phyloP scores from a whole-genome alignment of 2,888 invertebrate species.

The Aphodius granarius region DNA sequence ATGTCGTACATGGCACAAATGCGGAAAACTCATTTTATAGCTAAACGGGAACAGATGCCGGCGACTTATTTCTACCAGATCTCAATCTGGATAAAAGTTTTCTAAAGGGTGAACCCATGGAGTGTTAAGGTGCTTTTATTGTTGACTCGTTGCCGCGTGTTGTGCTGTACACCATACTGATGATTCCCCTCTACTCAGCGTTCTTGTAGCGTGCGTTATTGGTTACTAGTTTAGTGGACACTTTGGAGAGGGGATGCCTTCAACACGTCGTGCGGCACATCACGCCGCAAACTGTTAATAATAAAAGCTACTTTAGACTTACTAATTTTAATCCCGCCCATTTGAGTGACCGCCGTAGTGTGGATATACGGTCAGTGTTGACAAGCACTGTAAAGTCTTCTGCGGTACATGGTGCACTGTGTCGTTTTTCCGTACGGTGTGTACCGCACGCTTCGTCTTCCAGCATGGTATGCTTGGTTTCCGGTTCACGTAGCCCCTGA shows the following conservation, averaged over 20 bases:
- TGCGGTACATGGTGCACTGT: slow-evolving; percentile 4
- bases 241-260: too few relatives aligned
- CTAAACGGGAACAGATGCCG: background rate
- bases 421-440: background rate
- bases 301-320: slow-evolving; percentile 38
- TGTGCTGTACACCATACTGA: too few relatives aligned
- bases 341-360: slow-evolving; percentile 58
- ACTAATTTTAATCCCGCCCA: slow-evolving; percentile 63
- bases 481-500: slow-evolving; percentile 35
- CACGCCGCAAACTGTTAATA: too few relatives aligned
- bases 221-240: too few relatives aligned
- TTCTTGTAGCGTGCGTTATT: too few relatives aligned
- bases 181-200: too few relatives aligned
- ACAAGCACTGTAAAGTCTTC: slow-evolving; percentile 55
- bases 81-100: background rate
- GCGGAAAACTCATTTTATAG: background rate
- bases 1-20: background rate
- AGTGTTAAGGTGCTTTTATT: too few relatives aligned
- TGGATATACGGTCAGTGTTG: slow-evolving; percentile 57
- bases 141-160: too few relatives aligned
- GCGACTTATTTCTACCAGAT: background rate
- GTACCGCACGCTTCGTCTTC: background rate
- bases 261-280: too few relatives aligned
- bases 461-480: slow-evolving; percentile 16
- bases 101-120: too few relatives aligned